Evolutionary conservation across 2,888 invertebrate species (phyloP), one percentile per base, ranked within the genome.

Genomic region (Archaeoteleia sp.): DNA sequence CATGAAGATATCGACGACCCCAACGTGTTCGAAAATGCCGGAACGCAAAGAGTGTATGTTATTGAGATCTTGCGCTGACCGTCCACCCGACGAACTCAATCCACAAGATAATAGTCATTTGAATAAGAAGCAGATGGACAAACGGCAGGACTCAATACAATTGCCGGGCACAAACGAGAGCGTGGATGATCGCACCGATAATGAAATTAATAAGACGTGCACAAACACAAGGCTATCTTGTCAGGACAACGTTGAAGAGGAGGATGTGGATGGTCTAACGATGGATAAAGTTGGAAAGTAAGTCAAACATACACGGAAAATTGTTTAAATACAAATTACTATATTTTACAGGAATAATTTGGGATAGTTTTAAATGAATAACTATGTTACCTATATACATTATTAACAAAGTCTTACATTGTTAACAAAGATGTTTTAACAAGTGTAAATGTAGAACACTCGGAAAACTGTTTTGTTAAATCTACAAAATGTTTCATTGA

Each of bases 1-100:
- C 39, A 85, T 84, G 84, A 84, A 82, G 73, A 85, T 84, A 67
- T 84, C 85, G 54, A 76, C 77, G 67, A 82, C 75, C 58, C 74
- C 79, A 35, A 73, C 74, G 72, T 80, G 80, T 62, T 78, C 78
- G 39, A 77, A 79, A 69, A 71, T 72, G 27, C 40, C 70, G 34
- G 80, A 78, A 34, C 74, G 73, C 37, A 76, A 74, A 63, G 79
- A 82, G 53, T 81, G 80, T 46, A 72, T 75, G 7, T 60, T 80
- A 48, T 72, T 82, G 40, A 72, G 77, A 69, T 77, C 78, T 35
- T 74, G 75, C 40, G 46, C 70, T 9, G 66, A 61, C 34, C 65
- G 54, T 34, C 54, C 67, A 20, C 37, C 61, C 32, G 48, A 51
- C 13, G 69, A 61, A 23, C 53, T 61, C 39, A 73, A 76, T 60